phyloP scores from a whole-genome alignment of 1,140 invertebrate species.

The Lineus longissimus region DNA sequence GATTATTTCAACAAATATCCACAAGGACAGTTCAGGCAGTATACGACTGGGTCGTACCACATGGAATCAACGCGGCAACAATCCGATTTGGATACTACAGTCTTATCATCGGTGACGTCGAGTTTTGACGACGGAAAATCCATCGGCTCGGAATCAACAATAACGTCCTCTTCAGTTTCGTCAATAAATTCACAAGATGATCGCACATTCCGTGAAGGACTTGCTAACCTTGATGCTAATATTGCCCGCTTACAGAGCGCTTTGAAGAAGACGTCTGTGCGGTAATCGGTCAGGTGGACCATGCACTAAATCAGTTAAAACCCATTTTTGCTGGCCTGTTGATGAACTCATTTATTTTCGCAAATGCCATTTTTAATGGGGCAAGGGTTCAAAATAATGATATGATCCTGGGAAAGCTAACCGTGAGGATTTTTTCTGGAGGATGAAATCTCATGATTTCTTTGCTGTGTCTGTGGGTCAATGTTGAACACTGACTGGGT shows the following conservation, averaged over 20 bases:
- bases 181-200: conserved; percentile 23
- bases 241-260: conserved; percentile 34
- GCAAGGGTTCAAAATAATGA: no score
- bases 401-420: no score
- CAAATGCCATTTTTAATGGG: no score
- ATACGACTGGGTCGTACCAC: neutral
- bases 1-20: conserved; percentile 39
- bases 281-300: no score
- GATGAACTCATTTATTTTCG: no score
- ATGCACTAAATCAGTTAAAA: no score
- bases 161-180: neutral
- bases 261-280: conserved; percentile 23
- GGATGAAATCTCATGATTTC: no score
- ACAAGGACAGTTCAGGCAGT: neutral
- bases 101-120: neutral
- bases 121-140: conserved; percentile 1
- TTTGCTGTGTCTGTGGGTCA: no score
- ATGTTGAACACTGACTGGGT: no score
- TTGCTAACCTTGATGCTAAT: conserved; percentile 38
- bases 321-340: no score
- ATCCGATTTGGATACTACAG: neutral
- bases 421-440: no score
- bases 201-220: conserved; percentile 30
- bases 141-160: neutral
- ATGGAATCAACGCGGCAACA: no score